Base-by-base conservation (phyloP, 92 coral and sea anemone genomes). In the Epizoanthus scotinus region DNA sequence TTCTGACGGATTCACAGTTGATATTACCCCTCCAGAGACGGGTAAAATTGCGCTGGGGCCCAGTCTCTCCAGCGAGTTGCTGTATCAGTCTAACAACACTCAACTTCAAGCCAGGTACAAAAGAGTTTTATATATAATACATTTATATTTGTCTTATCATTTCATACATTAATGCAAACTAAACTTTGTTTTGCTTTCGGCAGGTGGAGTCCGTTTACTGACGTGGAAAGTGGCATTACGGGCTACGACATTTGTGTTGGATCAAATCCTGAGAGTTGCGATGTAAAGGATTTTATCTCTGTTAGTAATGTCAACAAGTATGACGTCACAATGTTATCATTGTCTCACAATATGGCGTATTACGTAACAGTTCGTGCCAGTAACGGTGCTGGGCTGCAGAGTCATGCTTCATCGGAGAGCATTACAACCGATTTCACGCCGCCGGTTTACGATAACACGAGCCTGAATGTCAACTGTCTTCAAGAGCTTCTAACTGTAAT, bases 121-220 rank as follows among this genome's bases (percentile, higher is more conserved):
- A 49, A 19, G 7, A 24, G 19, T 47, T n/a, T n/a, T 15, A 1
- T 21, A 5, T 36, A 13, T 22, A 70, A 70, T 42, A 12, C 29
- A 21, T 65, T 27, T 65, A 13, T 2, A 26, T 20, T 18, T 42
- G 26, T 28, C 15, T 5, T n/a, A 67, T 14, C n/a, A 1, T 28
- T 20, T 67, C 40, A 63, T 17, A 20, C 5, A 27, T n/a, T 5
- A 27, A 17, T 65, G 27, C 21, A 24, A 63, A 25, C 28, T 3
- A 20, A 8, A 65, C 5, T 36, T 36, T 3, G 22, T 31, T 38
- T 36, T 19, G 7, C 9, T 20, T 25, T 44, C 63, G 15, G 28
- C 84, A 96, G 99, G 20, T 96, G 97, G 99, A 27, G 15, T 8
- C 58, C 84, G 8, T 96, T 96, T 57, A 56, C 71, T 40, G 99